Percentiles rank a stretch among this genome's conserved stretches.
Conservation (phyloP, 2,797 vertebrate species). For the Sus cebifrons region DNA sequence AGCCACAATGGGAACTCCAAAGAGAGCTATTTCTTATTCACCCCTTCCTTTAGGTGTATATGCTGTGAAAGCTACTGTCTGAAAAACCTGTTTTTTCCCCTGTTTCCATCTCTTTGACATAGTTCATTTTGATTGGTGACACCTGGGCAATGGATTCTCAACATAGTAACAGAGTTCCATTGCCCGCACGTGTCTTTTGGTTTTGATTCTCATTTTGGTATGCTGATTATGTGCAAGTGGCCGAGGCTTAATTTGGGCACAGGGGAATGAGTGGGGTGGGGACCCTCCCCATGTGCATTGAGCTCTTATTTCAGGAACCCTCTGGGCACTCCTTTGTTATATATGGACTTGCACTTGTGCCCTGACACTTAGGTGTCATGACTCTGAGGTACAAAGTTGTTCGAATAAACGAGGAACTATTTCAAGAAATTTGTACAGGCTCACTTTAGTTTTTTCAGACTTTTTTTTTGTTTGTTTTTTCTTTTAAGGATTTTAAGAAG, state of each 20-base stretch:
- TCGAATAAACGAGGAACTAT: conserved; percentile 5
- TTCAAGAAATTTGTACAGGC: background rate
- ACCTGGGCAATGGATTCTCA: background rate
- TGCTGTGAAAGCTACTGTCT: background rate
- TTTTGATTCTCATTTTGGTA: conserved; percentile 26
- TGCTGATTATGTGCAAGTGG: conserved; percentile 50
- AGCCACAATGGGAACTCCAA: too few relatives aligned
- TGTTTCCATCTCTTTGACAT: background rate
- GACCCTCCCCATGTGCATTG: background rate
- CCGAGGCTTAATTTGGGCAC: background rate
- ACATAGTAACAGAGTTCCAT: background rate
- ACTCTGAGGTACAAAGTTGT: background rate
- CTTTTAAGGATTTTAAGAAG: conserved; percentile 4
- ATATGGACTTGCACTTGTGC: conserved; percentile 46
- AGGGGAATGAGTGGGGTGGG: too few relatives aligned
- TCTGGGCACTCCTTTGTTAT: background rate
- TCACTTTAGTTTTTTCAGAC: background rate
- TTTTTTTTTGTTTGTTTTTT: background rate
- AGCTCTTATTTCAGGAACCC: background rate
- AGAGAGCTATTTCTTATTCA: background rate
- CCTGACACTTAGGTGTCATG: background rate
- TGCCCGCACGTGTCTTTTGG: background rate
- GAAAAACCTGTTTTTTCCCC: background rate
- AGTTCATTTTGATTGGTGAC: background rate
- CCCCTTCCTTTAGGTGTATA: background rate